Percentiles rank a stretch among this genome's conserved stretches.
phyloP scores from a whole-genome alignment of 2,113 vertebrate genomes.

The Sarotherodon lohbergeri region DNA sequence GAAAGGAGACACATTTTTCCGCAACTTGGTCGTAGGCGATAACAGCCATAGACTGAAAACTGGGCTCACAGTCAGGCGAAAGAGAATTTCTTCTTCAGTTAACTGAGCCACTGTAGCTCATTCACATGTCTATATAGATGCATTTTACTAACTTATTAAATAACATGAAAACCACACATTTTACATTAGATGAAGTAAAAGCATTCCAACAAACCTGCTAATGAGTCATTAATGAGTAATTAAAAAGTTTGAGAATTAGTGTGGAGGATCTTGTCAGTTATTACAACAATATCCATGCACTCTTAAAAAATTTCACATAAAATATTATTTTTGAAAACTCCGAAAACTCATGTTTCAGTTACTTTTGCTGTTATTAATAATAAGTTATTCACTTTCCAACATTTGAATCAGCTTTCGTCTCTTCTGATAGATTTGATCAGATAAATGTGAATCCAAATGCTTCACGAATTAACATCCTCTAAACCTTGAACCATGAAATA shows the following conservation, averaged over 20 bases:
- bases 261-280: neutral
- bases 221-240: neutral
- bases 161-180: neutral
- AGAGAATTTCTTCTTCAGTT: neutral
- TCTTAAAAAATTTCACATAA: neutral
- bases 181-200: neutral
- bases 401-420: neutral
- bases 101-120: neutral
- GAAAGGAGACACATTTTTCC: neutral
- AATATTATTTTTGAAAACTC: neutral
- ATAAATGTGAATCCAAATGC: neutral
- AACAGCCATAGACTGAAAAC: neutral
- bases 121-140: too few relatives aligned
- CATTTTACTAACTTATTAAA: too few relatives aligned
- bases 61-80: neutral
- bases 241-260: neutral
- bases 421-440: neutral
- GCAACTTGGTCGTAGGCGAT: neutral
- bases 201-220: neutral
- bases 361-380: neutral
- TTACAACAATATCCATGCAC: neutral
- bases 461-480: neutral
- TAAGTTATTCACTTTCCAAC: neutral
- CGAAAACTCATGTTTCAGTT: neutral
- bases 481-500: neutral